Conservation (phyloP, 2,888 invertebrate species). For the Microplitis manilae region DNA sequence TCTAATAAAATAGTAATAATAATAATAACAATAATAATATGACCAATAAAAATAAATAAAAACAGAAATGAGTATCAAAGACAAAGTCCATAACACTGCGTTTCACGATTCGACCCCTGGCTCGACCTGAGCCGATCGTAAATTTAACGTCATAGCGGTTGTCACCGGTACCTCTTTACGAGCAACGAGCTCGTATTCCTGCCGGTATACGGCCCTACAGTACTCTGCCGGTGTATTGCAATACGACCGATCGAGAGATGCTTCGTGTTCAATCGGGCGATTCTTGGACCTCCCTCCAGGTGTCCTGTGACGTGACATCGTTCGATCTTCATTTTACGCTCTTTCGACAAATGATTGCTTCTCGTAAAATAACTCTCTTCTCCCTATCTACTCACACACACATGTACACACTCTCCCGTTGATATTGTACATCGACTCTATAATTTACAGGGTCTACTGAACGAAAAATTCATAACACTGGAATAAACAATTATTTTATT, state of each 20-base stretch:
- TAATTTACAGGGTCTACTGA: not conserved
- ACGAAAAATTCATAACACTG: not conserved
- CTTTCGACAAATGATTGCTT: slow-evolving; percentile 28
- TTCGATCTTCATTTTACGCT: slow-evolving; percentile 41
- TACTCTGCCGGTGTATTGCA: slow-evolving; percentile 20
- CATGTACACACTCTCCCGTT: not conserved
- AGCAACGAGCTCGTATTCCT: slow-evolving; percentile 56
- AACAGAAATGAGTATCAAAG: slow-evolving; percentile 7
- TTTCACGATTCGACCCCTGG: slow-evolving; percentile 65
- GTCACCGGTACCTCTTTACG: slow-evolving; percentile 67
- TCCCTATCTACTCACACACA: not conserved
- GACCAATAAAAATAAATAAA: not conserved
- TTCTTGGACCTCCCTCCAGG: slow-evolving; percentile 23
- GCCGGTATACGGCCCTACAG: not conserved
- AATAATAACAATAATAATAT: not conserved
- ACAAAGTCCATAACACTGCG: slow-evolving; percentile 26
- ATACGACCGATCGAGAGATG: slow-evolving; percentile 25
- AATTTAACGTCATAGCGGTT: slow-evolving; percentile 65
- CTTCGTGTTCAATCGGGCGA: slow-evolving; percentile 25
- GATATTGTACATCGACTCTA: not conserved
- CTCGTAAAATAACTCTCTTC: slow-evolving; percentile 16
- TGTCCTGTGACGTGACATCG: slow-evolving; percentile 33
- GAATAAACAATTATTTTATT: not conserved
- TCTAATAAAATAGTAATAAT: not conserved
- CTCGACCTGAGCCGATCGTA: slow-evolving; percentile 58